A percentile compares a stretch with the other conserved stretches of the same genome.
Evolutionary conservation across 2,888 invertebrate species (phyloP).

Genomic region (Gisinianus flammeolus): DNA sequence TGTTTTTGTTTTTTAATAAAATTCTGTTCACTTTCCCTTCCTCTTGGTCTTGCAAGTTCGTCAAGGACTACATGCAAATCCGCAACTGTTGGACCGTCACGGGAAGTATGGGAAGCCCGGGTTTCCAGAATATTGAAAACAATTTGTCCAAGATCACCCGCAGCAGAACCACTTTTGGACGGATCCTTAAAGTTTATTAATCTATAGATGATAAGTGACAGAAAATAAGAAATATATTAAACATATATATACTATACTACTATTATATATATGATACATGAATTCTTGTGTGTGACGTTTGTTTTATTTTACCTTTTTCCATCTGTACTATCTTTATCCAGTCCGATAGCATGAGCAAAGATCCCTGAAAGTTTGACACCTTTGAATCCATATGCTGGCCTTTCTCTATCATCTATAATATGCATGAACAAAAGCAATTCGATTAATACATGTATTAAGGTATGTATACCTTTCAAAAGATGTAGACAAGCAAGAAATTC

Average conservation of each 20-base stretch:
- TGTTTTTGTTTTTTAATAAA: constrained; percentile 45
- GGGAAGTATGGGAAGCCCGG: neutral
- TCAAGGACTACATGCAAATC: constrained; percentile 52
- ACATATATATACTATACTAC: no score
- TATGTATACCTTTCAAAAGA: no score
- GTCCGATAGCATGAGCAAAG: constrained; percentile 50
- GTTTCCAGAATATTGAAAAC: neutral
- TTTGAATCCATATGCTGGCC: constrained; percentile 52
- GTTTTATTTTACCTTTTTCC: no score
- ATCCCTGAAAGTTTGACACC: constrained; percentile 47
- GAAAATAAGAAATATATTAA: no score
- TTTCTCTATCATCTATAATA: constrained; percentile 46
- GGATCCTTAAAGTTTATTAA: constrained; percentile 51
- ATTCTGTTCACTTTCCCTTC: constrained; percentile 25
- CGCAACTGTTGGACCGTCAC: constrained; percentile 17
- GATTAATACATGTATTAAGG: no score
- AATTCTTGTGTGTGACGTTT: no score
- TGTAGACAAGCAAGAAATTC: no score
- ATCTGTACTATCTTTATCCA: constrained; percentile 47
- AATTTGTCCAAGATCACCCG: constrained; percentile 48
- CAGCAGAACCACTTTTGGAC: constrained; percentile 28
- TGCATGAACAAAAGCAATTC: no score
- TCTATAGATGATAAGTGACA: no score
- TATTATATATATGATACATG: no score
- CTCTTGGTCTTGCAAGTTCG: constrained; percentile 31